These are phyloP conservation scores for Nesometra sesokonis DNA, from an alignment of 35 echinoderm and acorn worm genomes.

Conservation along the genomic window DNA sequence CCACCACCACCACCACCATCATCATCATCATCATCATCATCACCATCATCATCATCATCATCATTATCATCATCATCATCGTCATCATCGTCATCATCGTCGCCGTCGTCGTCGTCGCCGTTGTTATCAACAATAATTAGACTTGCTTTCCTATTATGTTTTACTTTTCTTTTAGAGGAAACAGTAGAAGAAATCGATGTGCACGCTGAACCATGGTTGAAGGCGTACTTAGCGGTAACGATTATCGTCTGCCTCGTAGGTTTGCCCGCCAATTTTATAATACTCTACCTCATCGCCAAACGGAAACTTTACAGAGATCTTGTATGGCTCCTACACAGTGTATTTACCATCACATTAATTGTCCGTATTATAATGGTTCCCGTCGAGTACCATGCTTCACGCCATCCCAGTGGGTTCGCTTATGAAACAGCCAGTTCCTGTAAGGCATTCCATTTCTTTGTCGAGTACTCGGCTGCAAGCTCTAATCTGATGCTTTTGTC, in stretches of 20 bases:
- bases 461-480: background rate
- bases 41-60: no score
- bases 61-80: no score
- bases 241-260: background rate
- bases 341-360: background rate
- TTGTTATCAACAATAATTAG: no score
- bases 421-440: background rate
- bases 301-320: background rate
- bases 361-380: background rate
- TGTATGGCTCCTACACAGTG: background rate
- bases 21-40: no score
- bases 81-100: no score
- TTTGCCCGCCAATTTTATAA: background rate
- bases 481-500: background rate
- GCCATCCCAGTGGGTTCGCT: background rate
- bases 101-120: no score
- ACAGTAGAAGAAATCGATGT: background rate
- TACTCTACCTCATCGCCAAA: background rate
- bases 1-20: no score
- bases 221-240: background rate
- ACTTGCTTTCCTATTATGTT: no score
- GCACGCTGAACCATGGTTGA: background rate
- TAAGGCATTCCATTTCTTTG: background rate
- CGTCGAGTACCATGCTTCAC: background rate
- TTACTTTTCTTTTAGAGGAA: background rate